These are phyloP conservation scores for Papilio elwesi DNA, from an alignment of 2,888 invertebrate genomes.

Conservation along the genomic window DNA sequence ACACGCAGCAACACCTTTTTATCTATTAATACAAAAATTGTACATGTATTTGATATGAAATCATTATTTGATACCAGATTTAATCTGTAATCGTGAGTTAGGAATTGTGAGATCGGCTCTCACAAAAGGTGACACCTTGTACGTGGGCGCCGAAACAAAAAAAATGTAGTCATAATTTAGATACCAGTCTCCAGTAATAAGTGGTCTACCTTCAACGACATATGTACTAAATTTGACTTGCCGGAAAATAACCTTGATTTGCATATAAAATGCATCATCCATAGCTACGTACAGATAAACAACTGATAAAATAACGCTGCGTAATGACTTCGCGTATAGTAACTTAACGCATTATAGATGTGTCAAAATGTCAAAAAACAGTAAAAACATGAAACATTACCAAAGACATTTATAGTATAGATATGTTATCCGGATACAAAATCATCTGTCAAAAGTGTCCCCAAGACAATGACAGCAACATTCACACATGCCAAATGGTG, in stretches of 20 bases:
- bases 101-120: conserved; percentile 13
- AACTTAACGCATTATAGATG: too few species aligned
- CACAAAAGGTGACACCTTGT: conserved; percentile 6
- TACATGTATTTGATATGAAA: neutral
- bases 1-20: too few species aligned
- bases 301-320: conserved; percentile 23
- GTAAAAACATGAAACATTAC: too few species aligned
- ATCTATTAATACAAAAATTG: too few species aligned
- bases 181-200: conserved; percentile 30
- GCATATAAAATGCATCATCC: conserved; percentile 36
- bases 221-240: conserved; percentile 31
- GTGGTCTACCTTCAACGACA: conserved; percentile 34
- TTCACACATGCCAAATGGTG: too few species aligned
- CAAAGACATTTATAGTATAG: too few species aligned
- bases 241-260: conserved; percentile 32
- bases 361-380: too few species aligned
- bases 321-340: neutral
- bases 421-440: too few species aligned
- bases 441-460: too few species aligned
- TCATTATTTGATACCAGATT: conserved; percentile 7
- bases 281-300: conserved; percentile 17
- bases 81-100: conserved; percentile 9
- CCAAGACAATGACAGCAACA: too few species aligned
- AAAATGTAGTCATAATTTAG: conserved; percentile 34
- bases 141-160: conserved; percentile 25